phyloP scores from a whole-genome alignment of 2,888 invertebrate genomes.

The Mantis religiosa region DNA sequence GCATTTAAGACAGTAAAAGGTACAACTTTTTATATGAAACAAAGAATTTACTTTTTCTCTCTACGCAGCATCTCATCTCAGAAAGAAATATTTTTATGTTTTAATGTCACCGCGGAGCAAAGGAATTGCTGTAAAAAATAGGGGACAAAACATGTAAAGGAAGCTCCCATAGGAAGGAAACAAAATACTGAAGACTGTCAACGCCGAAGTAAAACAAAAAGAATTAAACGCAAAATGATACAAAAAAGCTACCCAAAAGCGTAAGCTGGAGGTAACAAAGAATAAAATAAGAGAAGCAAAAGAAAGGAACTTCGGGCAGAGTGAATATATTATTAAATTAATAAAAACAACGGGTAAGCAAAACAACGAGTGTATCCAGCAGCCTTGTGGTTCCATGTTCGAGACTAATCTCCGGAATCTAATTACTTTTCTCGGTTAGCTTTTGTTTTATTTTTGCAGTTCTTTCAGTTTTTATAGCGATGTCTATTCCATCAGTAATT shows the following conservation, averaged over 20 bases:
- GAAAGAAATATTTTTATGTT: background rate
- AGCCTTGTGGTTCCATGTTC: background rate
- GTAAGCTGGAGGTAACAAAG: background rate
- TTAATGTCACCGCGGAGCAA: background rate
- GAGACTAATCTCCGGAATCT: background rate
- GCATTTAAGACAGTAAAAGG: background rate
- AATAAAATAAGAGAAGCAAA: background rate
- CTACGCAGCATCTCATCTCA: background rate
- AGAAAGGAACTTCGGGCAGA: background rate
- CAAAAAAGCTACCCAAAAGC: background rate
- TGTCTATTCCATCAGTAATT: no score
- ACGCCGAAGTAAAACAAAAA: background rate
- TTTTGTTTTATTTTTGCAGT: no score
- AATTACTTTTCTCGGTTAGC: no score
- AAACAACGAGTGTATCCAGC: background rate
- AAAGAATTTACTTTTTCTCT: background rate
- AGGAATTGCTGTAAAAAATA: background rate
- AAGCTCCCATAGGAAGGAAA: background rate
- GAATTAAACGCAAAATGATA: background rate
- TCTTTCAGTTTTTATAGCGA: no score
- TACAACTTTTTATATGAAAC: background rate
- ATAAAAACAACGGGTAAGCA: background rate
- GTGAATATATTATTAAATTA: background rate
- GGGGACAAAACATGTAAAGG: background rate
- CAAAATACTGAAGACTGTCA: background rate